These are phyloP conservation scores for Pseudomugil tenellus DNA, from an alignment of 2,797 vertebrate species.

Conservation along the genomic window DNA sequence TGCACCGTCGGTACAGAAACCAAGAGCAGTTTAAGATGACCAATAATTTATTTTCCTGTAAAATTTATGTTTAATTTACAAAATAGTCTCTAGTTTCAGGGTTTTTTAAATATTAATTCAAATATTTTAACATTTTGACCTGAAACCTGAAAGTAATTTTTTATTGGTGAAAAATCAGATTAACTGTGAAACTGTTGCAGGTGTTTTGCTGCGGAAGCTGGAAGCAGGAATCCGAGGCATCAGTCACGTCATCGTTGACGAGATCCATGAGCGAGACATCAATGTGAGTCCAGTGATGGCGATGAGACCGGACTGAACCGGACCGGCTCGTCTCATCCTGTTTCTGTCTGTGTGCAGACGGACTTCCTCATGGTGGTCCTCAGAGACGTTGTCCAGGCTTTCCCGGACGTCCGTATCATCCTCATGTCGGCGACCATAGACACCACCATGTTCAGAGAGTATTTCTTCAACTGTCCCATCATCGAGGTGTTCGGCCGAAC, in stretches of 20 bases:
- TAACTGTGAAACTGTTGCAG: conserved; percentile 66
- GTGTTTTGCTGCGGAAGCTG: conserved; percentile 93
- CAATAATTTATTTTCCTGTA: too few relatives aligned
- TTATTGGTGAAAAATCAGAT: too few relatives aligned
- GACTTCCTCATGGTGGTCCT: conserved; percentile 97
- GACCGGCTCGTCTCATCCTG: too few relatives aligned
- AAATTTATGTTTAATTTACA: too few relatives aligned
- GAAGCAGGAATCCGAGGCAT: conserved; percentile 96
- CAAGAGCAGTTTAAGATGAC: too few relatives aligned
- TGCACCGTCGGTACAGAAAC: conserved; percentile 92
- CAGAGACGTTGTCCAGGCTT: conserved; percentile 91
- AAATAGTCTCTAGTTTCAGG: too few relatives aligned
- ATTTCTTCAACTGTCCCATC: conserved; percentile 94
- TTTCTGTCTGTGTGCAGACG: conserved; percentile 78
- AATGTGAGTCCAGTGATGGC: conserved; percentile 85
- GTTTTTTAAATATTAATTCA: too few relatives aligned
- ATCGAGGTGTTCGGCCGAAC: conserved; percentile 95
- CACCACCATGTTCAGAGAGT: conserved; percentile 96
- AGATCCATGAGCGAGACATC: conserved; percentile 97
- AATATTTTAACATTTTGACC: too few relatives aligned
- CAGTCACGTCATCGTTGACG: conserved; percentile 97
- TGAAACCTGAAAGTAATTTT: too few relatives aligned
- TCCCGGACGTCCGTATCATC: conserved; percentile 90
- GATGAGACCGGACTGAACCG: too few relatives aligned
- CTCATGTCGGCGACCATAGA: conserved; percentile 99